Evolutionary conservation across 2,113 vertebrate species (phyloP).

Genomic region (Callipepla californica): DNA sequence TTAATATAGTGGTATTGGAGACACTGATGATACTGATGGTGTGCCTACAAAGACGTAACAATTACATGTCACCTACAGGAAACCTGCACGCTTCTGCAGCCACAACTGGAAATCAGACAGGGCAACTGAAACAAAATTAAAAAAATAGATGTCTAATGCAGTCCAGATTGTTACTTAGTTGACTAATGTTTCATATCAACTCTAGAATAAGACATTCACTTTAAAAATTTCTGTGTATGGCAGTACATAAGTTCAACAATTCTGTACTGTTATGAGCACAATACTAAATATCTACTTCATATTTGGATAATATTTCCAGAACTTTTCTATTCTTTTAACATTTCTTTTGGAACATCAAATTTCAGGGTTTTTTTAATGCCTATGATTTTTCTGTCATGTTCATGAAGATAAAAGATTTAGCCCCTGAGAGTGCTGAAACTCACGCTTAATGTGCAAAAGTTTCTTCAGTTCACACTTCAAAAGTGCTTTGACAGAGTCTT

Average conservation of each 20-base stretch:
- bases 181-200: no score
- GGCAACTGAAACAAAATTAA: background rate
- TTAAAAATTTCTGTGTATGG: background rate
- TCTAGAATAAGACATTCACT: no score
- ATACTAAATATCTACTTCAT: background rate
- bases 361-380: background rate
- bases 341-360: background rate
- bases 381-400: no score
- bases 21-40: background rate
- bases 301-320: background rate
- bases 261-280: background rate
- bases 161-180: background rate
- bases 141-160: background rate
- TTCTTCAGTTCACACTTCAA: background rate
- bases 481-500: background rate
- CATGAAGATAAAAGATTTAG: background rate
- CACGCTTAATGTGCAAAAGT: accelerated
- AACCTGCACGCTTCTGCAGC: background rate
- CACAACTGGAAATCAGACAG: background rate
- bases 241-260: background rate
- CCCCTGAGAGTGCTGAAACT: background rate
- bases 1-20: background rate
- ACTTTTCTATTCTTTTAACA: background rate
- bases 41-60: background rate
- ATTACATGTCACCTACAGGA: background rate